These are phyloP conservation scores for Chaenocephalus aceratus DNA, from an alignment of 2,113 vertebrate species.

Conservation along the genomic window DNA sequence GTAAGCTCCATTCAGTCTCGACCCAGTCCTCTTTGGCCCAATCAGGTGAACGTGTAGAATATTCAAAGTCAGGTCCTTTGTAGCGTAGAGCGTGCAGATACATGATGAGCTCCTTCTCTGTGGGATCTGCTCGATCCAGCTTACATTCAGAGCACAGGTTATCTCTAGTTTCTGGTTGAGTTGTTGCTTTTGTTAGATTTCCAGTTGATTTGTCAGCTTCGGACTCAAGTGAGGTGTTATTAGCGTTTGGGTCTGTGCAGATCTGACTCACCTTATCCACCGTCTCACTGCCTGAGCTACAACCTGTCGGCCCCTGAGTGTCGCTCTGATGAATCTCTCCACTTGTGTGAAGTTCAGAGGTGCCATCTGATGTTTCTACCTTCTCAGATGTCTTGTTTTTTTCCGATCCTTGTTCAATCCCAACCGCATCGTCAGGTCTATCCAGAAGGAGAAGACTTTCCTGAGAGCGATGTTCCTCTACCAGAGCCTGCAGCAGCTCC, in stretches of 20 bases:
- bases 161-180: constrained; percentile 72
- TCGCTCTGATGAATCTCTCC: not conserved
- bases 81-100: constrained; percentile 95
- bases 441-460: constrained; percentile 89
- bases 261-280: not conserved
- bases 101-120: constrained; percentile 93
- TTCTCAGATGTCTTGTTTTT: not conserved
- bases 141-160: constrained; percentile 91
- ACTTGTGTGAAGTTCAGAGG: not conserved
- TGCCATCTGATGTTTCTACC: not conserved
- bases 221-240: not conserved
- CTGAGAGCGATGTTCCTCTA: constrained; percentile 89
- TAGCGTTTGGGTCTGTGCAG: not conserved
- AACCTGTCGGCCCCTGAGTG: not conserved
- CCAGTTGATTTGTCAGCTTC: constrained; percentile 8
- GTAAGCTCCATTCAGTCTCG: constrained; percentile 63
- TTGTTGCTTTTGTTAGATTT: not conserved
- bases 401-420: constrained; percentile 9
- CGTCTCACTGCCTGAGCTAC: not conserved
- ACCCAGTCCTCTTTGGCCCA: constrained; percentile 95
- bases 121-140: constrained; percentile 87
- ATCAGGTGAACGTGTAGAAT: constrained; percentile 88
- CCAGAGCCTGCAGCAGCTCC: constrained; percentile 89
- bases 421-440: constrained; percentile 55
- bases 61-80: constrained; percentile 95